phyloP scores from a whole-genome alignment of 2,888 invertebrate species.

The Acrobasis repandana region DNA sequence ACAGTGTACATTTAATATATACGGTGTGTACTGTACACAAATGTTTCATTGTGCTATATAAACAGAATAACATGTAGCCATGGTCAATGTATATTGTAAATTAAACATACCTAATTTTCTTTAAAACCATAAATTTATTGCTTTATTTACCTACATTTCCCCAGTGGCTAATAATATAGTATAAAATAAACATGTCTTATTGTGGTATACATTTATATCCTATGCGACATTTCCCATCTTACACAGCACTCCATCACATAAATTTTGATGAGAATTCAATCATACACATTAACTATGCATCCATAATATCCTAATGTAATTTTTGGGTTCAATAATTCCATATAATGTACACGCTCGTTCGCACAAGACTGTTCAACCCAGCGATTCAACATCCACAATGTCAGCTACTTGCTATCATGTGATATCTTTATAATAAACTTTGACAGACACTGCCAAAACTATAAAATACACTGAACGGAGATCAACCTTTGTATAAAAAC shows the following conservation, averaged over 20 bases:
- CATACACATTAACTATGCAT: slow-evolving; percentile 65
- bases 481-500: slow-evolving; percentile 32
- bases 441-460: slow-evolving; percentile 23
- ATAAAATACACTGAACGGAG: slow-evolving; percentile 26
- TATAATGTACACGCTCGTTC: slow-evolving; percentile 61
- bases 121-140: slow-evolving; percentile 10
- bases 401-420: slow-evolving; percentile 6
- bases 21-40: no score
- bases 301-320: slow-evolving; percentile 65
- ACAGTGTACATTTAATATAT: no score
- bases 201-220: slow-evolving; percentile 67
- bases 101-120: neutral
- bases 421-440: slow-evolving; percentile 17
- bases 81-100: neutral
- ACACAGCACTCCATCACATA: slow-evolving; percentile 59
- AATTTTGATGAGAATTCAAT: slow-evolving; percentile 63
- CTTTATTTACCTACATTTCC: slow-evolving; percentile 16
- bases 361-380: slow-evolving; percentile 63
- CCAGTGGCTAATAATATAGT: slow-evolving; percentile 29
- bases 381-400: slow-evolving; percentile 34
- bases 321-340: slow-evolving; percentile 75
- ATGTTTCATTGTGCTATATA: no score
- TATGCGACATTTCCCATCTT: slow-evolving; percentile 37
- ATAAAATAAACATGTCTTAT: slow-evolving; percentile 51
- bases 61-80: no score